These are phyloP conservation scores for Lagorchestes hirsutus DNA, from an alignment of 2,797 vertebrate genomes.

Conservation along the genomic window DNA sequence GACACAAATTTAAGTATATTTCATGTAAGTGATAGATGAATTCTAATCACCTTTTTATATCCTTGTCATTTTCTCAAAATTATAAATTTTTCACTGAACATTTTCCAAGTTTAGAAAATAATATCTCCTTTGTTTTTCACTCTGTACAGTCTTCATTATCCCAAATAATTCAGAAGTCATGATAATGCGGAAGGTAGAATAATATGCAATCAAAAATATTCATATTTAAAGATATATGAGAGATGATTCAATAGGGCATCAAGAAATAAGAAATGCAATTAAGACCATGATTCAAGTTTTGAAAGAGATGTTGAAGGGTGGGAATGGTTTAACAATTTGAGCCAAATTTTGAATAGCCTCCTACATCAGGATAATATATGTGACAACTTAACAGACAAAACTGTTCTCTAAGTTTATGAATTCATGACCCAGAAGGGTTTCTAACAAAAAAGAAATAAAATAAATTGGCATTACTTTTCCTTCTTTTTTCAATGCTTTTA, in stretches of 20 bases:
- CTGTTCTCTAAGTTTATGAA: not conserved
- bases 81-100: conserved; percentile 26
- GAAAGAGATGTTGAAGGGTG: conserved; percentile 1
- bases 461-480: not conserved
- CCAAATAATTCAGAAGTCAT: conserved; percentile 8
- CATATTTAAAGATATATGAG: conserved; percentile 30
- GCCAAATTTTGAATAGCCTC: not conserved
- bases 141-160: not conserved
- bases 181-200: conserved; percentile 1
- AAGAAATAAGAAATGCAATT: not conserved
- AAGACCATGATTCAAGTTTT: not conserved
- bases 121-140: not conserved
- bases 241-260: conserved; percentile 17
- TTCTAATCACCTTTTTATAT: not conserved
- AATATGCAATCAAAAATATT: conserved; percentile 20
- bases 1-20: not conserved
- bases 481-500: not conserved
- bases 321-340: not conserved
- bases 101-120: not conserved
- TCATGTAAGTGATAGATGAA: not conserved
- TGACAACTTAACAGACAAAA: not conserved
- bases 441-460: not conserved
- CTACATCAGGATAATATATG: not conserved
- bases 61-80: not conserved
- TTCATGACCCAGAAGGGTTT: not conserved